Base-by-base conservation (phyloP, 2,888 invertebrate genomes). In the Eupeodes latifasciatus region DNA sequence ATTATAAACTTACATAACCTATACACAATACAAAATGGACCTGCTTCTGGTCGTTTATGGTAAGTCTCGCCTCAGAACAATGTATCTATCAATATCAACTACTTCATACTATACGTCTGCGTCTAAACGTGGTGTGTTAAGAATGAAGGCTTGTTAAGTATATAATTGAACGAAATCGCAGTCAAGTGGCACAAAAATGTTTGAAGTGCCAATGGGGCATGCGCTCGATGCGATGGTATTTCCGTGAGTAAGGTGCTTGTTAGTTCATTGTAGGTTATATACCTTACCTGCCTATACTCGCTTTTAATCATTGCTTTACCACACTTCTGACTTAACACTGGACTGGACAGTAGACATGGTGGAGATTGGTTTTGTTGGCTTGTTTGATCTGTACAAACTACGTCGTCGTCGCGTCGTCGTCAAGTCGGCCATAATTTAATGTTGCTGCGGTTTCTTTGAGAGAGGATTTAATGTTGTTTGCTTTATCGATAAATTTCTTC, bases 1-100 rank as follows among this genome's bases (percentile, higher is more conserved):
- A 81, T 84, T 84, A 80, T 81, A 80, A 77, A 74, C 61, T 87
- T 87, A 87, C 76, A 87, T 87, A 87, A 87, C 67, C 80, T 27
- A 27, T 16, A 27, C 27, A 27, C 27, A 27, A 27, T 27, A 27
- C 1, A 27, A 27, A 53, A 57, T 57, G 75, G 51, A 44, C n/a
- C 51, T 16, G 47, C 10, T 40, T 2, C 5, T n/a, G n/a, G 36
- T 40, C 10, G 10, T 27, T 27, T 27, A 27, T 27, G 27, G 27
- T 55, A 34, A 14, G 76, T 49, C 57, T 40, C 66, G 27, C 57
- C 47, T 69, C 62, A 86, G 85, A 85, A 85, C 62, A 51, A 47
- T 9, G 6, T 7, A 40, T 0, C 0, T 40, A 40, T 40, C 40
- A 40, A 0, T 40, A 5, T 40, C 1, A 5, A 40, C 36, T 34